Evolutionary conservation across 2,888 invertebrate species (phyloP), one percentile per base, ranked within the genome.

Genomic region (Synanthedon formicaeformis): DNA sequence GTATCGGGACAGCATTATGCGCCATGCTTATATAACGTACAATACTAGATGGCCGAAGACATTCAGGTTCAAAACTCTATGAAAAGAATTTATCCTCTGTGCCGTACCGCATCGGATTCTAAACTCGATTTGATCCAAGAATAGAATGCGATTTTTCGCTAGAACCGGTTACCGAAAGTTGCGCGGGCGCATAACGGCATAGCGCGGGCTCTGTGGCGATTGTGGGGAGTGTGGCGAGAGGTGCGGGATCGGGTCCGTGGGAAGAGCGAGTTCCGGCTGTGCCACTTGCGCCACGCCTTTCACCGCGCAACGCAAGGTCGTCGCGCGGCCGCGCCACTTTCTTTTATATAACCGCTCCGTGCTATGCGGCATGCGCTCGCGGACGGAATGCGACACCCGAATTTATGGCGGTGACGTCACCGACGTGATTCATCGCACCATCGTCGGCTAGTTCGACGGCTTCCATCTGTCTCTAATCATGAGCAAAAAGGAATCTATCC

Each of bases 211-310:
- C 34, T 34, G 8, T 34, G 34, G 48, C 27, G 12, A 40, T 85
- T 82, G 84, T 82, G 85, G 84, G 81, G 83, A 76, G 76, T 71
- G 67, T 58, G 72, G 75, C 69, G 72, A 71, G 77, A 70, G 74
- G 73, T 75, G 72, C 71, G 72, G 71, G 75, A 68, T 69, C 55
- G 51, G 55, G 52, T 60, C 71, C 81, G 85, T 83, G 84, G 83
- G 85, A 85, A 81, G 83, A 76, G 76, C 71, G 67, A 83, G 84
- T 79, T 85, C 86, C 85, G 86, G 83, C 79, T 84, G 84, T 75
- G 76, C 84, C 73, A 85, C 81, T 84, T 84, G 80, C 75, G 69
- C 69, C 75, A 70, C 77, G 78, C 86, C 86, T 86, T 87, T 86
- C 85, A 85, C 85, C 84, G 75, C 69, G 50, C 50, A 23, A 50